Base-by-base conservation (phyloP, 2,113 vertebrate genomes). In the Pseudonaja textilis region DNA sequence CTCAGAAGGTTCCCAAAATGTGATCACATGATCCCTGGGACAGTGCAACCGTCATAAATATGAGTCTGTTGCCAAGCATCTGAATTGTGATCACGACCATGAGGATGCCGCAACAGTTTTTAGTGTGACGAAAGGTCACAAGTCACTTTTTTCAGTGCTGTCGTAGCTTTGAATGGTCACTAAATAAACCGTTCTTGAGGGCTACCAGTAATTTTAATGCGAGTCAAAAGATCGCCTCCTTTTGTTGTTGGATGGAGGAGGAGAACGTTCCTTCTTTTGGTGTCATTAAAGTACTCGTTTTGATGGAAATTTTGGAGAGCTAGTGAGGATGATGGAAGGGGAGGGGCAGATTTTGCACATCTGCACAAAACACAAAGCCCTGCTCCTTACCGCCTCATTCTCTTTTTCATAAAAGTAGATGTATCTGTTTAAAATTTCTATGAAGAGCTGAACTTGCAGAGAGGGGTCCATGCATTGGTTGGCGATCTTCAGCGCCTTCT, bases 381-480 rank as follows among this genome's bases (percentile, higher is more conserved):
- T 81, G 94, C 29, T 18, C 96, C 97, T 96, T 97, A 99, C 99
- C 97, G 98, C 98, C 55, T 99, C 99, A n/a, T 99, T 99, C 97
- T 99, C 99, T 69, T 99, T 98, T 96, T 99, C 99, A 47, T 99
- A 99, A 97, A 99, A 99, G 97, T 99, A 99, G 96, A 99, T 98
- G 18, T 99, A 99, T 98, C 99, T 98, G 97, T 99, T 99, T 94
- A 99, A 98, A 97, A 99, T 99, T 97, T 99, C 99, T 95, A 99
- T 99, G 98, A 99, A 99, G 90, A 99, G 99, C 42, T 99, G 99
- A 42, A 99, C 99, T 97, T 99, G 99, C 95, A 99, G 97, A 39
- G 99, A 99, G 2, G 99, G 98, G 94, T 99, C 99, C 99, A 99
- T 99, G 96, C 99, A 99, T 97, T 99, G 99, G 96, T 99, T 99